Evolutionary conservation across 2,888 invertebrate species (phyloP).

Genomic region (Drosophila macrothrix): DNA sequence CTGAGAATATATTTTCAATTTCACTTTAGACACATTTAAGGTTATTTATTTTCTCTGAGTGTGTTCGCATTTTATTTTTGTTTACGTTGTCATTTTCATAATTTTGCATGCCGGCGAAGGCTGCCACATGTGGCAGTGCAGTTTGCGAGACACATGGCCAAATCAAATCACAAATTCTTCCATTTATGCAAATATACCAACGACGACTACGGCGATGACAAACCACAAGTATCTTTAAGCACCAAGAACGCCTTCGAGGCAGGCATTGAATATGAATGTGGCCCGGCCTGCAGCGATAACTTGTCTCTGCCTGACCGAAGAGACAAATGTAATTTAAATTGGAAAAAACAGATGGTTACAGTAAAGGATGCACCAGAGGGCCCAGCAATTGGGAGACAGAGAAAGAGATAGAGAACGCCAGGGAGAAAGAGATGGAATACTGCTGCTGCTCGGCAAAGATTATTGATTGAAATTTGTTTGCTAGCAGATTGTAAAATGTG

Average conservation of each 20-base stretch:
- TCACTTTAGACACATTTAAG: neutral
- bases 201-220: conserved; percentile 18
- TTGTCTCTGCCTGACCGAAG: conserved; percentile 25
- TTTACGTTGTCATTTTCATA: conserved; percentile 64
- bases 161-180: conserved; percentile 50
- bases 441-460: conserved; percentile 14
- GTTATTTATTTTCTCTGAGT: neutral
- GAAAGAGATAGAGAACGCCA: neutral
- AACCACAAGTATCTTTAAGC: conserved; percentile 5
- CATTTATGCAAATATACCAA: conserved; percentile 61
- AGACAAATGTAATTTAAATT: conserved; percentile 64
- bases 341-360: conserved; percentile 20
- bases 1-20: neutral
- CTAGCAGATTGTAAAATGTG: neutral
- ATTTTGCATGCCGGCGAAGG: conserved; percentile 41
- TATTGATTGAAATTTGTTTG: conserved; percentile 52
- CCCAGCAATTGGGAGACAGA: neutral
- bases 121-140: conserved; percentile 39
- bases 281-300: conserved; percentile 27
- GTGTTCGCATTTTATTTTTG: neutral
- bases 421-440: neutral
- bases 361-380: neutral
- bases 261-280: conserved; percentile 27
- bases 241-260: conserved; percentile 29
- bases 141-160: conserved; percentile 14